These are phyloP conservation scores for Crocuta crocuta DNA, from an alignment of 2,113 vertebrate genomes.

Conservation along the genomic window DNA sequence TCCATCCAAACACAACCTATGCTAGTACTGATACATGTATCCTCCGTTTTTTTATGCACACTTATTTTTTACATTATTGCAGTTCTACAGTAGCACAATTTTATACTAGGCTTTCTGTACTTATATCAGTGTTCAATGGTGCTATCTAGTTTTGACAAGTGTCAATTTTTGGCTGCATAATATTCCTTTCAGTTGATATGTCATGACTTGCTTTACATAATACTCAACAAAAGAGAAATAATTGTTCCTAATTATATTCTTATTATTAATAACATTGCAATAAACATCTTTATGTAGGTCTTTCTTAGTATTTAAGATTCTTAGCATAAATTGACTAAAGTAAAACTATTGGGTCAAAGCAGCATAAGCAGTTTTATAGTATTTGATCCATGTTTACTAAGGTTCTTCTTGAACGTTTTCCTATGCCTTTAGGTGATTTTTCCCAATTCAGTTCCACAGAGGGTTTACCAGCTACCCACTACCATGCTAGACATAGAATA, in stretches of 20 bases:
- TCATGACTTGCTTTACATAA: slow-evolving; percentile 4
- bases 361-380: slow-evolving; percentile 15
- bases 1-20: not conserved
- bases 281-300: not conserved
- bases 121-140: not conserved
- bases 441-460: not conserved
- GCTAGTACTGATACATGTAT: not conserved
- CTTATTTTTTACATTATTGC: not conserved
- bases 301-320: not conserved
- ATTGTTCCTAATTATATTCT: slow-evolving; percentile 22
- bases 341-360: not conserved
- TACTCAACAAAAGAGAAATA: slow-evolving; percentile 10
- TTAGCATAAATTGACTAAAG: not conserved
- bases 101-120: not conserved
- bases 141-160: slow-evolving; percentile 4
- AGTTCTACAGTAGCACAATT: not conserved
- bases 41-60: not conserved
- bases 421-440: not conserved
- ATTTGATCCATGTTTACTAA: slow-evolving; percentile 23
- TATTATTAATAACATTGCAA: not conserved
- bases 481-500: not conserved
- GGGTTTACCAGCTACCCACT: not conserved
- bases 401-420: not conserved
- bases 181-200: not conserved
- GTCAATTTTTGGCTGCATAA: not conserved